These are phyloP conservation scores for Pseudolaguvia tuberculata DNA, from an alignment of 2,113 vertebrate genomes.

Conservation along the genomic window DNA sequence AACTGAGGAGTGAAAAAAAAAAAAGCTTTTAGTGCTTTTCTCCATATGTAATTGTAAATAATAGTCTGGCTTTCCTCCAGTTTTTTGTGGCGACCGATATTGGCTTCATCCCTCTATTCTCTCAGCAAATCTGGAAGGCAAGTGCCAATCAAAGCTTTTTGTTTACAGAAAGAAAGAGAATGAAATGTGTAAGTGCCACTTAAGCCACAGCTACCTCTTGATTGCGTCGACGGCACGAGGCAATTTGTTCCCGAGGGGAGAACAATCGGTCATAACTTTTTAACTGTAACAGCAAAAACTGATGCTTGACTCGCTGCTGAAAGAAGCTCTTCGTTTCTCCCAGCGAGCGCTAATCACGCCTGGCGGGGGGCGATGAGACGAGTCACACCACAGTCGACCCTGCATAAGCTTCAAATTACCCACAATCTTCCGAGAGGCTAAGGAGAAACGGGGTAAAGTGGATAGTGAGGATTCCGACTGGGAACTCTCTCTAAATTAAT, in stretches of 20 bases:
- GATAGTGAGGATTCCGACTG: background rate
- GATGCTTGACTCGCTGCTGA: constrained; percentile 36
- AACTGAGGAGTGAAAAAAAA: too few species aligned
- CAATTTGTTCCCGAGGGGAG: constrained; percentile 57
- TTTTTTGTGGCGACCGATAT: constrained; percentile 29
- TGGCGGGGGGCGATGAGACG: constrained; percentile 43
- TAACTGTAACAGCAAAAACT: constrained; percentile 39
- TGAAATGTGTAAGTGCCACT: constrained; percentile 55
- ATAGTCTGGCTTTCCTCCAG: background rate
- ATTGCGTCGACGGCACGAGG: constrained; percentile 48
- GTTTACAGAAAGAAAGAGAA: constrained; percentile 58
- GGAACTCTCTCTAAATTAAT: background rate
- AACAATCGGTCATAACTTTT: constrained; percentile 40
- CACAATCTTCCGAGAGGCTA: constrained; percentile 25
- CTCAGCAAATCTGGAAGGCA: constrained; percentile 50
- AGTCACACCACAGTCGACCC: constrained; percentile 38
- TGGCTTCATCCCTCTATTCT: background rate
- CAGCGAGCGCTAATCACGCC: constrained; percentile 36
- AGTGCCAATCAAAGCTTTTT: constrained; percentile 57
- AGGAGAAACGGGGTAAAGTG: constrained; percentile 7
- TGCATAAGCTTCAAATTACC: constrained; percentile 48
- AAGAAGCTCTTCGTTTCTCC: constrained; percentile 29
- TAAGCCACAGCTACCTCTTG: constrained; percentile 57
- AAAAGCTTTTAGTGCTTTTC: constrained; percentile 21
- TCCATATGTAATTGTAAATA: constrained; percentile 19